Evolutionary conservation across 2,113 vertebrate genomes (phyloP), one percentile per base, ranked within the genome.

Genomic region (Phaethornis superciliosus): DNA sequence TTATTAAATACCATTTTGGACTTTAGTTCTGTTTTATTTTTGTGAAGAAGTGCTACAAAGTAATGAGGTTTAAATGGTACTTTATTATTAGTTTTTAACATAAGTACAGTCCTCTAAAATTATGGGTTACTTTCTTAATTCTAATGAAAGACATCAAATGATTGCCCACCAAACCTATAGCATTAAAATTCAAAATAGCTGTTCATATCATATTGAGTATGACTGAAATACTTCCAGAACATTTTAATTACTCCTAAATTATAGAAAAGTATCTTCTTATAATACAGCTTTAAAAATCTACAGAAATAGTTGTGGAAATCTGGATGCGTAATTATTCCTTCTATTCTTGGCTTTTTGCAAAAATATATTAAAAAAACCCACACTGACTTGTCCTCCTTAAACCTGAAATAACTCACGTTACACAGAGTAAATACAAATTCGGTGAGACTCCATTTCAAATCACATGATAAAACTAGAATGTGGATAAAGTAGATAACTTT

Each of bases 201-300:
- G 13, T 67, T 79, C 1, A 0, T 84, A 89, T 67, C 70, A 75
- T 46, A 70, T 56, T 55, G 24, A 69, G 44, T 58, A 81, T 47
- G 75, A 91, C 37, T 37, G 65, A 93, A 89, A 91, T 58, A 81
- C 6, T 82, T 79, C 32, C 54, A 91, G 70, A 88, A 89, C 44
- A 93, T 89, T 87, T 95, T 87, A 91, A 87, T 89, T 82, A 74
- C 42, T 86, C 11, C 32, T 65, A 69, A 86, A 80, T 87, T 9
- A 81, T 6, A 75, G 59, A 46, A 93, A 81, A 91, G 81, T 75
- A 91, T 84, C 89, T 89, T 91, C 52, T 94, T 91, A 75, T 91
- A 89, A 90, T 74, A 49, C n/a, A 74, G 4, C 44, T 69, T 80
- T 49, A 40, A 89, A 95, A 91, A 78, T 87, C 56, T 84, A 62